Evolutionary conservation across 2,113 vertebrate genomes (phyloP).

Genomic region (Carassius gibelio): DNA sequence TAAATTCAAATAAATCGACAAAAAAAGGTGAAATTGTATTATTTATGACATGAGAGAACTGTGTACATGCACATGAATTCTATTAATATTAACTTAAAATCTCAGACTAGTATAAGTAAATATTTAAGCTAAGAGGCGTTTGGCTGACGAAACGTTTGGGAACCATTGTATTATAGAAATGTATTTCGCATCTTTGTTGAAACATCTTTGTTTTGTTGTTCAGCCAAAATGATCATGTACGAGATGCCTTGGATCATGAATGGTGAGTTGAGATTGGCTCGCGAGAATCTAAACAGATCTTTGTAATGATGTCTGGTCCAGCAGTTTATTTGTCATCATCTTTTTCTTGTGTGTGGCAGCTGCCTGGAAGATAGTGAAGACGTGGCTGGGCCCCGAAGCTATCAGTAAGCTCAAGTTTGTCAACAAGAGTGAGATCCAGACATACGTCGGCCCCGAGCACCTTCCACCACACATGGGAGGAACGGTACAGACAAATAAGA

Average conservation of each 20-base stretch:
- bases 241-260: conserved; percentile 99
- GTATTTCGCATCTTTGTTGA: neutral
- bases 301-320: neutral
- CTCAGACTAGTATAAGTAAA: neutral
- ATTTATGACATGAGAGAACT: neutral
- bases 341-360: conserved; percentile 70
- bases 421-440: conserved; percentile 84
- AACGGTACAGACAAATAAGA: conserved; percentile 79
- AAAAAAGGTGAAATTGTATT: too few relatives aligned
- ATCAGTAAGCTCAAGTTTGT: conserved; percentile 90
- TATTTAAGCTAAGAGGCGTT: neutral
- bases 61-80: neutral
- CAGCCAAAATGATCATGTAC: conserved; percentile 97
- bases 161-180: neutral
- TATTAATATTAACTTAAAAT: neutral
- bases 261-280: conserved; percentile 75
- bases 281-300: neutral
- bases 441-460: conserved; percentile 84
- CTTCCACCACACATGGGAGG: conserved; percentile 93
- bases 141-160: neutral
- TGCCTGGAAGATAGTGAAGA: conserved; percentile 95
- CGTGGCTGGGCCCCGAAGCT: conserved; percentile 94
- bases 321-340: neutral
- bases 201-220: neutral
- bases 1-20: too few relatives aligned